These are phyloP conservation scores for Riparia riparia DNA, from an alignment of 2,113 vertebrate species.

Conservation along the genomic window DNA sequence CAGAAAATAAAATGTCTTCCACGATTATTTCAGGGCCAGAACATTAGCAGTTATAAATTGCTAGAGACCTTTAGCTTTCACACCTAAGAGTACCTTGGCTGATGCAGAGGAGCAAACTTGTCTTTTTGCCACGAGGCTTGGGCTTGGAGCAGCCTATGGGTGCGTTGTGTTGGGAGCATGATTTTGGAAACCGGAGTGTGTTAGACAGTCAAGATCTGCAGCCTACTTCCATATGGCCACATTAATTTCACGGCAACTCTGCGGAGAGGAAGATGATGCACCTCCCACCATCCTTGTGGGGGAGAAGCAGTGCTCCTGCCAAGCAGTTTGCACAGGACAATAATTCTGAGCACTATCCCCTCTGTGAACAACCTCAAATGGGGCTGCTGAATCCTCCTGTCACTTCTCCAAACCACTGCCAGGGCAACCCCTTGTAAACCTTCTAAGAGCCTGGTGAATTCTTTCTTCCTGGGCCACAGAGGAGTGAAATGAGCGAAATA, in stretches of 20 bases:
- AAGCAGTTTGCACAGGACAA: not conserved
- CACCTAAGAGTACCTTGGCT: slow-evolving; percentile 7
- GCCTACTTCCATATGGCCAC: slow-evolving; percentile 58
- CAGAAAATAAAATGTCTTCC: slow-evolving; percentile 50
- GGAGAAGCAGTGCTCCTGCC: not conserved
- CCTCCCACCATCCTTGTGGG: slow-evolving; percentile 36
- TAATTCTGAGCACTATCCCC: not conserved
- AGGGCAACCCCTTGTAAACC: not conserved
- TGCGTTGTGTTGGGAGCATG: not conserved
- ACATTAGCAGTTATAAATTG: slow-evolving; percentile 25
- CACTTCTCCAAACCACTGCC: not conserved
- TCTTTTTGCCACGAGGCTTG: not conserved
- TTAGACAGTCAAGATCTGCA: slow-evolving; percentile 60
- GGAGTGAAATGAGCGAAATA: not conserved
- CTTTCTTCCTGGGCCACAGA: not conserved
- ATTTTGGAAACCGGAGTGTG: slow-evolving; percentile 41
- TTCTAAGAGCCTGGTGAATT: not conserved
- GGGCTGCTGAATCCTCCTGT: not conserved
- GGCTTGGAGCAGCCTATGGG: slow-evolving; percentile 14
- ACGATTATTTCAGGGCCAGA: not conserved
- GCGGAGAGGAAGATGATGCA: not conserved
- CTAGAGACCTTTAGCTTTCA: slow-evolving; percentile 29
- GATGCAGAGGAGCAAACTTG: not conserved
- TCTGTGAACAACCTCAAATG: not conserved
- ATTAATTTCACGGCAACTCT: not conserved